Evolutionary conservation across 1,140 invertebrate species (phyloP), one percentile per base, ranked within the genome.

Genomic region (Leptopilina boulardi): DNA sequence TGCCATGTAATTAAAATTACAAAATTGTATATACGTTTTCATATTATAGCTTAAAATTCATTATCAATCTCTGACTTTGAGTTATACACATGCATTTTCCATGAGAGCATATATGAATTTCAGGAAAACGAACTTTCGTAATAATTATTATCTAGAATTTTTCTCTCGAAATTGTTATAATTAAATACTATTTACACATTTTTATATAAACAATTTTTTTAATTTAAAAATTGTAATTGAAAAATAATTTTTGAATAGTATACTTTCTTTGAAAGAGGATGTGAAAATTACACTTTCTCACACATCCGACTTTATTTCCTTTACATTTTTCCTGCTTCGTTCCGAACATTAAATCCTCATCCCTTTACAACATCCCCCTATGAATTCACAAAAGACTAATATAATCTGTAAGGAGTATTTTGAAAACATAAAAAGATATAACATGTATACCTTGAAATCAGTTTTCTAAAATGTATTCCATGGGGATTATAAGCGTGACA

Each of bases 311-410:
- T 54, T 21, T 18, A 19, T 18, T 54, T 54, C n/a, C 51, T 19
- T 8, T 51, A n/a, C 4, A 51, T 19, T 51, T 3, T 6, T 18
- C n/a, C 0, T 18, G 21, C 19, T 54, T 19, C 51, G 18, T 54
- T 54, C 5, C 19, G 10, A 21, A 38, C 34, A 38, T 38, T 38
- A 38, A 38, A 38, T 38, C 34, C 34, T 38, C 51, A 19, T 21
- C 51, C 51, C 21, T 59, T 15, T 11, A 26, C 8, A 59, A 13
- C 21, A 23, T 5, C 19, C 21, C 51, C 21, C 21, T 59, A 59
- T 26, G 21, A 59, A 59, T 59, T 59, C 3, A 59, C 34, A 26
- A 59, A 59, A 59, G 56, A 59, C 56, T 13, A 59, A 59, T 59
- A 23, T 59, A 59, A 59, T 59, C 56, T 13, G 9, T 15, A 23